Conservation (phyloP, 2,888 invertebrate species). For the Pristionchus mayeri region DNA sequence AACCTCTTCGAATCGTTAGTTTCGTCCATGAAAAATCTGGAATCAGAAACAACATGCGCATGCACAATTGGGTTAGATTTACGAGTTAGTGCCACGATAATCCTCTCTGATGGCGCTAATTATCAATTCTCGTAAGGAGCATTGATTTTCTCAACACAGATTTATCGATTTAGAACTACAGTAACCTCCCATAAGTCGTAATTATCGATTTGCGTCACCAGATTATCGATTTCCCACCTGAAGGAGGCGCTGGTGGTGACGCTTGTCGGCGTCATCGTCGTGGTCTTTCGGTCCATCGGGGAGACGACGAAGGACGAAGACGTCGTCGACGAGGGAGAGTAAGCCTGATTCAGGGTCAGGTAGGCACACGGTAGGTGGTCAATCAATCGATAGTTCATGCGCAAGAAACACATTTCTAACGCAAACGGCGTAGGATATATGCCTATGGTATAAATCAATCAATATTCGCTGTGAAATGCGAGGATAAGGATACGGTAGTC, state of each 20-base stretch:
- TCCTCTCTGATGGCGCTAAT: too few species aligned
- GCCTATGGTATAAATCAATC: background rate
- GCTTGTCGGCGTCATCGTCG: constrained; percentile 33
- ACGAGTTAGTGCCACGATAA: background rate
- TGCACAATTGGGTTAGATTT: background rate
- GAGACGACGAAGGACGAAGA: background rate
- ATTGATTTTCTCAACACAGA: too few species aligned
- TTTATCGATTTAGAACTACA: too few species aligned
- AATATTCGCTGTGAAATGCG: background rate
- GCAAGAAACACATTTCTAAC: background rate
- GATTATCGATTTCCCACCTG: background rate
- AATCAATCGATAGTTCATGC: background rate
- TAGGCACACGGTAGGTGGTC: constrained; percentile 6
- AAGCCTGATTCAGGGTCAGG: background rate
- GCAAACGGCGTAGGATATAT: background rate
- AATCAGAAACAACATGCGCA: background rate
- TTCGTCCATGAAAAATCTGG: constrained; percentile 37
- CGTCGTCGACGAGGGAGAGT: background rate
- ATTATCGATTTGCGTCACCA: background rate
- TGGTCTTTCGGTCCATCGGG: background rate
- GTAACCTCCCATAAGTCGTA: too few species aligned
- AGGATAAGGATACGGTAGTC: too few species aligned
- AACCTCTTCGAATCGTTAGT: constrained; percentile 52
- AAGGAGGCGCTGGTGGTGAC: constrained; percentile 34
- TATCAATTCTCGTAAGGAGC: too few species aligned